Conservation (phyloP, 1,140 invertebrate genomes). For the Oryctes rhinoceros region DNA sequence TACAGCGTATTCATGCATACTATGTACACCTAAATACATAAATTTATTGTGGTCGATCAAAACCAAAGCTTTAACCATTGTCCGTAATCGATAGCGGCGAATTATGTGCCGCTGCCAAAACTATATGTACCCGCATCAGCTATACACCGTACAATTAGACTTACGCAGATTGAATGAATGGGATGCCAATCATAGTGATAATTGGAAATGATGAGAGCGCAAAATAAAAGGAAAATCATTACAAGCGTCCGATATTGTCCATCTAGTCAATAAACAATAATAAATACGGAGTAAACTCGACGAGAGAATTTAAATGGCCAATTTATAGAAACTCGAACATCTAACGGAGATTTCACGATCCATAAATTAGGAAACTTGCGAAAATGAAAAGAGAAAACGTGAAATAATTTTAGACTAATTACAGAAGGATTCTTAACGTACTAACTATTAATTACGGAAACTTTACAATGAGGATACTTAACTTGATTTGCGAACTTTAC, state of each 20-base stretch:
- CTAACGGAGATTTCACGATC: too few species aligned
- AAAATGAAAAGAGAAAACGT: too few species aligned
- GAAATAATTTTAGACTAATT: too few species aligned
- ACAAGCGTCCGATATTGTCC: neutral
- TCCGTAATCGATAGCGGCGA: neutral
- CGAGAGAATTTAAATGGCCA: too few species aligned
- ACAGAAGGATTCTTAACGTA: too few species aligned
- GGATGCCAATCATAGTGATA: neutral
- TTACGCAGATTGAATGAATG: conserved; percentile 13
- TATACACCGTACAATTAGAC: neutral
- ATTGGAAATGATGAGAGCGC: neutral
- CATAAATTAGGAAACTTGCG: too few species aligned
- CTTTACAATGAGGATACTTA: too few species aligned
- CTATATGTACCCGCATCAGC: conserved; percentile 6
- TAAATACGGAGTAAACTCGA: too few species aligned
- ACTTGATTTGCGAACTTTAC: too few species aligned
- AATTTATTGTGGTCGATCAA: neutral
- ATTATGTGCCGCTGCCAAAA: neutral
- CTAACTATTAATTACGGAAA: too few species aligned
- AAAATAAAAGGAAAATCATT: conserved; percentile 1
- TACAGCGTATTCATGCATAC: too few species aligned
- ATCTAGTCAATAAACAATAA: neutral
- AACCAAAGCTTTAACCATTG: neutral
- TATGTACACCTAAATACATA: neutral
- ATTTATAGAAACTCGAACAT: too few species aligned